Conservation (phyloP, 92 coral and sea anemone species). For the Siderastrea siderea region DNA sequence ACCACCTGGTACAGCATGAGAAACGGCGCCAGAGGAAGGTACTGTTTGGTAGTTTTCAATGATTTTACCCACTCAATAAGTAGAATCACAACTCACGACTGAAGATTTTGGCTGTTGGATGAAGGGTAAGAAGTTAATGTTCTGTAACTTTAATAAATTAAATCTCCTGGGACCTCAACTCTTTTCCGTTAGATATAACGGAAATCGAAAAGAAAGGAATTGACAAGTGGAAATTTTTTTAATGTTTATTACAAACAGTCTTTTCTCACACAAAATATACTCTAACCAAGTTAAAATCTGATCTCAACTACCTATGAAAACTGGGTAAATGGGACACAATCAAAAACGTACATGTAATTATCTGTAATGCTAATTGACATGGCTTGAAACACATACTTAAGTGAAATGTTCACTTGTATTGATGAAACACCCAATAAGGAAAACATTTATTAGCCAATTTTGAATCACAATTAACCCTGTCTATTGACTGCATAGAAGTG, state of each 20-base stretch:
- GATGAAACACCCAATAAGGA: not conserved
- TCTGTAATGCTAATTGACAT: not conserved
- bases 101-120: no score
- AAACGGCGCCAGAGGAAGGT: no score
- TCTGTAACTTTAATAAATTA: no score
- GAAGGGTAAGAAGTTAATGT: no score
- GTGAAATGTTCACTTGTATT: not conserved
- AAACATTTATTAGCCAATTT: no score
- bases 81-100: no score
- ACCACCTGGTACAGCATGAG: no score
- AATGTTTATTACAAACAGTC: conserved; percentile 45
- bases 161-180: not conserved
- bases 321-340: not conserved
- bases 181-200: not conserved
- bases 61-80: no score
- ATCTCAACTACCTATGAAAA: not conserved
- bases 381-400: not conserved
- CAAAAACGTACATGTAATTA: conserved; percentile 2
- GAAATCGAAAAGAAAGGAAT: no score
- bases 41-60: no score
- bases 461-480: not conserved
- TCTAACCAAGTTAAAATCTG: conserved; percentile 42
- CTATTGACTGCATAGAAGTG: not conserved
- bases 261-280: conserved; percentile 51
- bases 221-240: not conserved